Evolutionary conservation across 2,113 vertebrate species (phyloP).

Genomic region (Tor tambroides): DNA sequence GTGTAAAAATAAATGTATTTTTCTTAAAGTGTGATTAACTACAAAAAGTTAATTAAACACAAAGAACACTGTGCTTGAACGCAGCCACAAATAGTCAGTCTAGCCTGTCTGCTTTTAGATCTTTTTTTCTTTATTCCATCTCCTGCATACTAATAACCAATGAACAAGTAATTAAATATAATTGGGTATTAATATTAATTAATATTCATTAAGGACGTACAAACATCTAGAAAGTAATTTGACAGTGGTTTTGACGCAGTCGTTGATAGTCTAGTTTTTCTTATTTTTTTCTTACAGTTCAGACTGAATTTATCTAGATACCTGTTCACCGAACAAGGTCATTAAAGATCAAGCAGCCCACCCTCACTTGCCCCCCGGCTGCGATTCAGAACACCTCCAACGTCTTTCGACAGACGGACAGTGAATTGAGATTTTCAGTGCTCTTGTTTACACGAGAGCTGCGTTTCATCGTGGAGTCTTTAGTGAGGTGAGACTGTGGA

Average conservation of each 20-base stretch:
- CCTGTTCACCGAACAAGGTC: too few species aligned
- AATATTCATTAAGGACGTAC: not conserved
- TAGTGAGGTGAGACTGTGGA: not conserved
- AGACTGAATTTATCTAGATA: conserved; percentile 5
- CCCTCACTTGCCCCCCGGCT: not conserved
- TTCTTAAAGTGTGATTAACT: too few species aligned
- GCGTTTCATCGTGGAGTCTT: not conserved
- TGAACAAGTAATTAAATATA: not conserved
- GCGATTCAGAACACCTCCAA: conserved; percentile 44
- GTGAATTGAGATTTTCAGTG: conserved; percentile 33
- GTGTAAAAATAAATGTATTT: too few species aligned
- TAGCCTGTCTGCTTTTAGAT: too few species aligned
- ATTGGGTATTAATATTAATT: not conserved
- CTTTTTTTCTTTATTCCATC: too few species aligned
- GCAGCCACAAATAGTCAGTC: too few species aligned
- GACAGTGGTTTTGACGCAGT: not conserved
- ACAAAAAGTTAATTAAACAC: too few species aligned
- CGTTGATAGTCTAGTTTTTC: not conserved
- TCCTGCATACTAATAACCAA: not conserved
- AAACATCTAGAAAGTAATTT: not conserved
- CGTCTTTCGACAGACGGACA: conserved; percentile 58
- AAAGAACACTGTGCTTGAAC: too few species aligned
- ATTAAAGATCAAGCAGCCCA: conserved; percentile 47
- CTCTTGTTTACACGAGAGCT: conserved; percentile 51
- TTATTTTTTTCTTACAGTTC: not conserved